Percentiles rank a stretch among this genome's conserved stretches.
Evolutionary conservation across 2,888 invertebrate species (phyloP).

Genomic region (Agriopis marginaria): DNA sequence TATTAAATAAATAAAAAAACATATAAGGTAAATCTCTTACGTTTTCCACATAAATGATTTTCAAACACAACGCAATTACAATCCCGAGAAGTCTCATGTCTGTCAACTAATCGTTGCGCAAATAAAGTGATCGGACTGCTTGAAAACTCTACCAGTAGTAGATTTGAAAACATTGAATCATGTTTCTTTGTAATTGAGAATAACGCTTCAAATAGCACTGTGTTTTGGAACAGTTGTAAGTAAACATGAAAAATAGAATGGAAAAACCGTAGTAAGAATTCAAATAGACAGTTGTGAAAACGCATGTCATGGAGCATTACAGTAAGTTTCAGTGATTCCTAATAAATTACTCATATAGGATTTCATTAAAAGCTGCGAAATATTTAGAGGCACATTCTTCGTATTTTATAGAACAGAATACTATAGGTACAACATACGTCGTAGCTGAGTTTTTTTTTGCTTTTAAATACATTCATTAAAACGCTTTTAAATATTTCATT

Average conservation of each 20-base stretch:
- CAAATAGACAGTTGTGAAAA: neutral
- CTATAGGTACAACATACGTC: too few relatives aligned
- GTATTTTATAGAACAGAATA: too few relatives aligned
- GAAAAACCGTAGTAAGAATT: conserved; percentile 1
- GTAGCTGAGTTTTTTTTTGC: too few relatives aligned
- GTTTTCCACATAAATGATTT: conserved; percentile 57
- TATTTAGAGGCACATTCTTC: too few relatives aligned
- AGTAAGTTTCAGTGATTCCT: neutral
- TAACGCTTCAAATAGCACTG: conserved; percentile 56
- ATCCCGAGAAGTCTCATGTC: conserved; percentile 63
- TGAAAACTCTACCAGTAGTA: conserved; percentile 41
- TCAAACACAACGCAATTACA: conserved; percentile 52
- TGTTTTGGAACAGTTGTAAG: conserved; percentile 57
- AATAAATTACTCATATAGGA: neutral
- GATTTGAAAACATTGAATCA: conserved; percentile 66
- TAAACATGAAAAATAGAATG: conserved; percentile 38
- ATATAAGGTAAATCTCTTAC: too few relatives aligned
- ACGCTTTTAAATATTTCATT: too few relatives aligned
- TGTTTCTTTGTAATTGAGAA: conserved; percentile 58
- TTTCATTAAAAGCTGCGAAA: neutral
- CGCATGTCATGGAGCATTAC: neutral
- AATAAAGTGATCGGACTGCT: conserved; percentile 51
- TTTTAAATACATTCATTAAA: too few relatives aligned
- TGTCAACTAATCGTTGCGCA: conserved; percentile 47
- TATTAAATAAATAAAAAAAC: too few relatives aligned